Evolutionary conservation across 2,888 invertebrate species (phyloP), one percentile per base, ranked within the genome.

Genomic region (Rotaria macrura): DNA sequence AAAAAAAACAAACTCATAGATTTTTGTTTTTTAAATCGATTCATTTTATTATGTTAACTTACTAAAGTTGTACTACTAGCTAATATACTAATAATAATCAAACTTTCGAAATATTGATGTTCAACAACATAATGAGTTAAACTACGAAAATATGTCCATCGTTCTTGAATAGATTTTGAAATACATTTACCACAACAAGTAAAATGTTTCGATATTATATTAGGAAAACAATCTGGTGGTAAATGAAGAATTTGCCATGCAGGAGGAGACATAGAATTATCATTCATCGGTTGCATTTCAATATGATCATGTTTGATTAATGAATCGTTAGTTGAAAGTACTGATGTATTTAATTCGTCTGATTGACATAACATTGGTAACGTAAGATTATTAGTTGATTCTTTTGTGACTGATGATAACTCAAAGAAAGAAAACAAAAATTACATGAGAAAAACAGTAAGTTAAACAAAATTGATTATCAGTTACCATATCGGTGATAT

Each of bases 51-150:
- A 74, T 49, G 17, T 57, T 20, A n/a, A 89, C 94, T 93, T 92
- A 96, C 96, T 93, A 97, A 93, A 52, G 84, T 54, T 52, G 72
- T 84, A 40, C 84, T 38, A 84, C 84, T 85, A 20, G 55, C 38
- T 72, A 85, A 52, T 23, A 85, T 85, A 29, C 65, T 85, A 17
- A 84, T 9, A 29, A 85, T 85, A 65, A 85, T 85, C 54, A 85
- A 72, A 49, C 72, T 84, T 38, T 85, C 85, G 34, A 85, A 85
- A 84, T 65, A 85, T 29, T 55, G 97, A 92, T 98, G 97, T 92
- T 97, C 97, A 91, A 97, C 97, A 89, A 97, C 93, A 92, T 94
- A 94, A 92, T 95, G 97, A 88, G 96, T 96, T 92, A 96, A 95
- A 90, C 95, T 94, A 90, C 65, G 65, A 65, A 65, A 6, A 65